Base-by-base conservation (phyloP, 2,113 vertebrate species). In the Bathybates hornii region DNA sequence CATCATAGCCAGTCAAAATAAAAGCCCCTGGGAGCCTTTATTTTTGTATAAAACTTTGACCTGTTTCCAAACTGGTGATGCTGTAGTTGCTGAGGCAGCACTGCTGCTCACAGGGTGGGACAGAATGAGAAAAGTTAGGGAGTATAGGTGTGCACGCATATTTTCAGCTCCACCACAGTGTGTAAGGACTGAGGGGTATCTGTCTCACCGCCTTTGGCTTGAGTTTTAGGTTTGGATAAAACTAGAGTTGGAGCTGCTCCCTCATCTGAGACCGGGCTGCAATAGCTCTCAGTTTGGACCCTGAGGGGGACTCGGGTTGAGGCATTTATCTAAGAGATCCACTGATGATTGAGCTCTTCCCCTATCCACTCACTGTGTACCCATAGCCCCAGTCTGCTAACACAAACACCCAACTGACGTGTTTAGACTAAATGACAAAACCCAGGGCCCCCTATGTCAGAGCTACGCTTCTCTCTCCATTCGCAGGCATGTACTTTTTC, bases 361-460 rank as follows among this genome's bases (percentile, higher is more conserved):
- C 94, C 92, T 91, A 79, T 92, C 87, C 91, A 86, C 68, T 88
- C 73, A 27, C 83, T 71, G 43, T 81, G 48, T 89, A 91, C 91
- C 91, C 85, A 81, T 87, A 88, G 90, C 89, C 92, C 94, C 89
- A 82, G 89, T 85, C 91, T 45, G 83, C 94, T 93, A 96, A 97
- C 94, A 95, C 96, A 96, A 96, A 97, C 96, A 95, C 87, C 87
- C 56, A 27, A 87, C 92, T 95, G 94, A 96, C 83, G 84, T 96
- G 95, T 97, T 96, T 96, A 96, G 94, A 95, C 94, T 89, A 88
- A 94, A 94, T 95, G 95, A 96, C 96, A 95, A 93, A 94, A 96
- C 91, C 90, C 96, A 96, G 96, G 93, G 85, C 94, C 94, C 94
- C 89, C 87, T 85, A 76, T 94, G 93, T 94, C 94, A 95, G 94